Conservation (phyloP, 2,797 vertebrate species). For the Sebastiscus albofasciatus region DNA sequence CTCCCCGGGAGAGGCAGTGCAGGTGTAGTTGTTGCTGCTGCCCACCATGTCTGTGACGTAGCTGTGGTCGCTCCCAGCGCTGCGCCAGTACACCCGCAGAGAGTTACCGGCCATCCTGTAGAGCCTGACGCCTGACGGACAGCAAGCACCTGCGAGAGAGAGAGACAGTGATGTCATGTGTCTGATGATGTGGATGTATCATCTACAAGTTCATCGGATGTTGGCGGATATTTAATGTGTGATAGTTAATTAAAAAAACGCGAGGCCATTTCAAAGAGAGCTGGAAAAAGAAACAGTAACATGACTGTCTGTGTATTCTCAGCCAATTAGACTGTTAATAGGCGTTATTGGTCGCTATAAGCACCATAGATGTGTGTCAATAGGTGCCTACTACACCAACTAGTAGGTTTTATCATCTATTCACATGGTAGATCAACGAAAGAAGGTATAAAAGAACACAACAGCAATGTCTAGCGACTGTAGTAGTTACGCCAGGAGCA, state of each 20-base stretch:
- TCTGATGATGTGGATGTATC: background rate
- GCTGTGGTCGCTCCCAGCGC: conserved; percentile 67
- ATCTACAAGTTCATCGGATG: background rate
- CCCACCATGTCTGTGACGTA: conserved; percentile 82
- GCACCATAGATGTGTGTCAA: too few relatives aligned
- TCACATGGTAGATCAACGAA: too few relatives aligned
- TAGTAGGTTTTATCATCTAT: too few relatives aligned
- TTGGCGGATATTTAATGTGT: background rate
- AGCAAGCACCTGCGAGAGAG: conserved; percentile 86
- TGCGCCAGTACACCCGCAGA: conserved; percentile 87
- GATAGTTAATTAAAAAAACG: background rate
- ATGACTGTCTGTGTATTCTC: background rate
- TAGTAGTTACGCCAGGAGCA: too few relatives aligned
- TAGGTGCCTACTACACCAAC: too few relatives aligned
- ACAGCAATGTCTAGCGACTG: too few relatives aligned
- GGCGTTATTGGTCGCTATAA: too few relatives aligned
- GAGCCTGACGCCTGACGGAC: conserved; percentile 89
- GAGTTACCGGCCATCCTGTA: conserved; percentile 82
- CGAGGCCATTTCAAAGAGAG: background rate
- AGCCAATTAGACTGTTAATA: too few relatives aligned
- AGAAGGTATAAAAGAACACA: too few relatives aligned
- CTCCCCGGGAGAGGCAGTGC: conserved; percentile 72
- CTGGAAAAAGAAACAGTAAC: background rate
- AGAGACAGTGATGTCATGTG: background rate
- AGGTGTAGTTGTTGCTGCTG: conserved; percentile 84